Conservation (phyloP, 2,888 invertebrate genomes). For the Spodoptera littoralis region DNA sequence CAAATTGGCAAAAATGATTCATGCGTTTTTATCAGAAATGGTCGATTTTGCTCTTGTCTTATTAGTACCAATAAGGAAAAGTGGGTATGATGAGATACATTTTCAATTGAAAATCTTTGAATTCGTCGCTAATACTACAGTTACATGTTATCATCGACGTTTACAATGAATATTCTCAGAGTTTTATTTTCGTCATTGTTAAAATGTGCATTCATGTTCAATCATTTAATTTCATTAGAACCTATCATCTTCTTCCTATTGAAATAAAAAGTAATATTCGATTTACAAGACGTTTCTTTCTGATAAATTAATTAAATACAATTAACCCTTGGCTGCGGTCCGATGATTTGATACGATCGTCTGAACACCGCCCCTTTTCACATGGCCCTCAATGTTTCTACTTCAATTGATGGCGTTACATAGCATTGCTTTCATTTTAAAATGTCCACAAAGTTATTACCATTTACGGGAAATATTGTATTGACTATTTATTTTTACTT, state of each 20-base stretch:
- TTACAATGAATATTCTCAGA: too few species aligned
- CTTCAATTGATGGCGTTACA: conserved; percentile 59
- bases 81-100: not conserved
- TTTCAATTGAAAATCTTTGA: too few species aligned
- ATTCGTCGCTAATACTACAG: too few species aligned
- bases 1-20: conserved; percentile 56
- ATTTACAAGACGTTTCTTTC: conserved; percentile 36
- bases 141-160: too few species aligned
- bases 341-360: conserved; percentile 69
- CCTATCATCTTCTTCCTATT: not conserved
- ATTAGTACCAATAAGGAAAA: conserved; percentile 15
- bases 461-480: conserved; percentile 9
- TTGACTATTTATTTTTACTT: conserved; percentile 1
- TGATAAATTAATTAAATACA: conserved; percentile 67
- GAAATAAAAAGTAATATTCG: conserved; percentile 13
- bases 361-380: conserved; percentile 74
- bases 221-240: not conserved
- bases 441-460: conserved; percentile 29
- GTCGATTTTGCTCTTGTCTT: conserved; percentile 13
- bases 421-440: conserved; percentile 40
- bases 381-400: conserved; percentile 71
- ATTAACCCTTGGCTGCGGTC: conserved; percentile 68
- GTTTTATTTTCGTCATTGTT: too few species aligned
- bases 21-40: conserved; percentile 37
- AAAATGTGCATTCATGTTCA: too few species aligned